A percentile compares a stretch with the other conserved stretches of the same genome.
These are phyloP conservation scores for Acipenser ruthenus DNA, from an alignment of 2,797 vertebrate genomes.

Conservation along the genomic window DNA sequence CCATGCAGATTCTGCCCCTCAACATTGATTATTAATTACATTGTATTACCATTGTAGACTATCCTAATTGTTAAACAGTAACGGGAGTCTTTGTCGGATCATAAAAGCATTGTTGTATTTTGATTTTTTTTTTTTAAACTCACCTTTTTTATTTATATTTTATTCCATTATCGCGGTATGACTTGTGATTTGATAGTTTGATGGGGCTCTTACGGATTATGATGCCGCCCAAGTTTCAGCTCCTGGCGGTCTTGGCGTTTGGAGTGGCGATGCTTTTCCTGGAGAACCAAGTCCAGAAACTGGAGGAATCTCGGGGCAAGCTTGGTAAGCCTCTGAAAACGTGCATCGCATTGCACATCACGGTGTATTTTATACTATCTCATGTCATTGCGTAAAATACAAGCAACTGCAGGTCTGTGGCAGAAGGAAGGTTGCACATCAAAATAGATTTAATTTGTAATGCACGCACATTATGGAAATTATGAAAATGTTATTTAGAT, in stretches of 20 bases:
- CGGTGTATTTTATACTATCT: background rate
- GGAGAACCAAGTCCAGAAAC: conserved; percentile 86
- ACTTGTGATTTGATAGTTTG: conserved; percentile 59
- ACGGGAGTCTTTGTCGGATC: too few species aligned
- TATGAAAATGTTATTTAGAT: background rate
- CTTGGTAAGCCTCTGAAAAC: conserved; percentile 63
- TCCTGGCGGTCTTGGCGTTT: conserved; percentile 76
- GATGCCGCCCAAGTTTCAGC: conserved; percentile 86
- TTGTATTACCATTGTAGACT: too few species aligned
- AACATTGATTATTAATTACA: too few species aligned
- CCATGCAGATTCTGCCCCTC: background rate
- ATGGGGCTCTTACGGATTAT: conserved; percentile 84
- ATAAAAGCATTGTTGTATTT: too few species aligned
- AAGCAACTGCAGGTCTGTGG: background rate
- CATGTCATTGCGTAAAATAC: background rate
- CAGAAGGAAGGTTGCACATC: background rate
- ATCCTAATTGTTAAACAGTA: too few species aligned
- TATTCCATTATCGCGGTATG: conserved; percentile 62
- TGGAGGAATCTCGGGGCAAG: conserved; percentile 81
- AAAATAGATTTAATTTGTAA: background rate
- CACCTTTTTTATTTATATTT: conserved; percentile 20
- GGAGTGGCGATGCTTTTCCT: conserved; percentile 75
- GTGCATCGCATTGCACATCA: conserved; percentile 1
- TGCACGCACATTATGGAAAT: background rate
- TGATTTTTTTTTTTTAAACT: background rate